Evolutionary conservation across 2,888 invertebrate genomes (phyloP).

Genomic region (Pyrochroa serraticornis): DNA sequence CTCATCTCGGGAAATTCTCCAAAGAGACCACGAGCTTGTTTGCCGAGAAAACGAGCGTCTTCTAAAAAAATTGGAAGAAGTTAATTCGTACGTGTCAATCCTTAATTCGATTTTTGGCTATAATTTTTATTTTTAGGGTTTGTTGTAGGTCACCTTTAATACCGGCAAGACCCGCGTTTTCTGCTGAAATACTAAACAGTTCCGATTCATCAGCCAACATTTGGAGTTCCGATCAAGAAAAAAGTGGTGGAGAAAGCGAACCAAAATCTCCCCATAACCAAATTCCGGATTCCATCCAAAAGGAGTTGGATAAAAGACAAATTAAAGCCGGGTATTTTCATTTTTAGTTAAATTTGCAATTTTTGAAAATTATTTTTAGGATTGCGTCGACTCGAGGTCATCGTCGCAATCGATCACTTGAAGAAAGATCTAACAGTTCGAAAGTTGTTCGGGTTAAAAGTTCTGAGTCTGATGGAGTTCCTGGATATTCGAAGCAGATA

Average conservation of each 20-base stretch:
- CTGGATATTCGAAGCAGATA: not conserved
- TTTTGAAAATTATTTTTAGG: slow-evolving; percentile 3
- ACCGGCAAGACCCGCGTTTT: slow-evolving; percentile 75
- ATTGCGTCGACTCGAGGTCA: slow-evolving; percentile 36
- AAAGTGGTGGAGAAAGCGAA: slow-evolving; percentile 57
- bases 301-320: slow-evolving; percentile 65
- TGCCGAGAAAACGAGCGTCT: slow-evolving; percentile 90
- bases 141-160: slow-evolving; percentile 84
- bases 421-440: slow-evolving; percentile 42
- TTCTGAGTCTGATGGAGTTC: slow-evolving; percentile 41
- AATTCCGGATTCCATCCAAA: slow-evolving; percentile 70
- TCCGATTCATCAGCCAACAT: slow-evolving; percentile 61
- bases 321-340: slow-evolving; percentile 63
- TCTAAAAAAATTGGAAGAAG: slow-evolving; percentile 85
- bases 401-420: slow-evolving; percentile 49
- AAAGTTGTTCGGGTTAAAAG: slow-evolving; percentile 45
- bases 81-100: slow-evolving; percentile 74
- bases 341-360: not conserved
- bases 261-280: slow-evolving; percentile 39
- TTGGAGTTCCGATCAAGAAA: slow-evolving; percentile 69
- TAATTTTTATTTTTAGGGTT: slow-evolving; percentile 63
- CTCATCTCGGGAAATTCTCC: slow-evolving; percentile 76
- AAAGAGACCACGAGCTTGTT: slow-evolving; percentile 88
- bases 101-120: slow-evolving; percentile 25
- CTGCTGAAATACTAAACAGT: slow-evolving; percentile 58